phyloP scores from a whole-genome alignment of 2,113 vertebrate genomes.

The Sapajus apella region DNA sequence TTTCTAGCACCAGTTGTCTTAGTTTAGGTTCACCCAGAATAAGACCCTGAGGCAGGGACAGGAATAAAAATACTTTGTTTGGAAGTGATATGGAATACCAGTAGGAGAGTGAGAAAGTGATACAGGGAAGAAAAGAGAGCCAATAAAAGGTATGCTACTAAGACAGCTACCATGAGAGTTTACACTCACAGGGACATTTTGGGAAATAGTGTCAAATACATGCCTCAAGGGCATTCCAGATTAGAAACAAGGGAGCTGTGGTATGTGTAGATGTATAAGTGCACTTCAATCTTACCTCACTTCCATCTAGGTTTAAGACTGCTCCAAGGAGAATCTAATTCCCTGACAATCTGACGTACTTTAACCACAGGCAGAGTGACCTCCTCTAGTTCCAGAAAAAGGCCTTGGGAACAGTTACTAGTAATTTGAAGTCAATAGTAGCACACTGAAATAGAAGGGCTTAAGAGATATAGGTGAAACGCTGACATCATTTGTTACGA shows the following conservation, averaged over 20 bases:
- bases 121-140: neutral
- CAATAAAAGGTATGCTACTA: neutral
- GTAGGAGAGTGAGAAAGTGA: neutral
- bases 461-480: neutral
- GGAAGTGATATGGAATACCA: neutral
- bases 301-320: neutral
- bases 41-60: neutral
- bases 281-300: neutral
- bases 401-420: neutral
- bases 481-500: neutral
- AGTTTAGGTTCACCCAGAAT: neutral
- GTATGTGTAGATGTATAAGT: neutral
- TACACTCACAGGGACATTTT: neutral
- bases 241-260: neutral
- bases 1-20: neutral
- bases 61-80: neutral
- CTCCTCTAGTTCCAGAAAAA: neutral
- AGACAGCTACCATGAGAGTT: neutral
- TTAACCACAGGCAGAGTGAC: neutral
- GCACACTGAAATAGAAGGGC: neutral
- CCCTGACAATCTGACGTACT: neutral
- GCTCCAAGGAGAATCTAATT: neutral
- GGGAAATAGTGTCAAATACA: neutral
- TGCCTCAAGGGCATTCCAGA: neutral
- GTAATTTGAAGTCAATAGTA: neutral